phyloP scores from a whole-genome alignment of 2,888 invertebrate species.

The Idaea straminata region DNA sequence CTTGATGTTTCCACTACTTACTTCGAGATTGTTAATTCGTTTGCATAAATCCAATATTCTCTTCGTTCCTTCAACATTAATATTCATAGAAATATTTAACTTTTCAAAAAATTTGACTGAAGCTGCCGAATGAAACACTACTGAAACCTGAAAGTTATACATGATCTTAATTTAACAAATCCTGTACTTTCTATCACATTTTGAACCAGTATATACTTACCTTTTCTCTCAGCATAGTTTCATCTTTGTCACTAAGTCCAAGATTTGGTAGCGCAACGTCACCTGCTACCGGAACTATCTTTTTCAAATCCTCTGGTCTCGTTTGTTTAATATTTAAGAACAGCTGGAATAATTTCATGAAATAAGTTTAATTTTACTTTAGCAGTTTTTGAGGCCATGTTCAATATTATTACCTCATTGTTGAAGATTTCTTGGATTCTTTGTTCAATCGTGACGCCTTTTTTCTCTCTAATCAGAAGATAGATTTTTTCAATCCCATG shows the following conservation, averaged over 20 bases:
- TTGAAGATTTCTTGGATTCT: not conserved
- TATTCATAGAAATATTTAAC: not conserved
- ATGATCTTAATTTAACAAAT: not conserved
- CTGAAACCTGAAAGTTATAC: not conserved
- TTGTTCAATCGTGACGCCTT: not conserved
- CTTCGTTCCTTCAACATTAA: not conserved
- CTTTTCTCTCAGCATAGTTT: conserved; percentile 16
- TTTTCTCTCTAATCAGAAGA: not conserved
- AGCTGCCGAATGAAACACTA: not conserved
- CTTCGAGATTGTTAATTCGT: not conserved
- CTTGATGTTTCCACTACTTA: not conserved
- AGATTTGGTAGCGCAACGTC: conserved; percentile 14
- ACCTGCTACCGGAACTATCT: conserved; percentile 15
- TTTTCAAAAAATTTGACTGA: not conserved
- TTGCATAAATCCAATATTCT: not conserved
- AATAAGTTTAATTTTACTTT: not conserved
- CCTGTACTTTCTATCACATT: not conserved
- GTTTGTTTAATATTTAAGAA: conserved; percentile 74
- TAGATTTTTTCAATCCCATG: not conserved
- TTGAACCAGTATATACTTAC: conserved; percentile 7
- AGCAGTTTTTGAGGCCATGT: not conserved
- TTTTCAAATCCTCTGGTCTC: conserved; percentile 12
- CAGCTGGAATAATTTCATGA: conserved; percentile 68
- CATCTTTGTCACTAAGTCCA: conserved; percentile 12
- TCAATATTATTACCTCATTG: not conserved